These are phyloP conservation scores for Caenorhabditis angaria DNA, from an alignment of 2,888 invertebrate species.

Conservation along the genomic window DNA sequence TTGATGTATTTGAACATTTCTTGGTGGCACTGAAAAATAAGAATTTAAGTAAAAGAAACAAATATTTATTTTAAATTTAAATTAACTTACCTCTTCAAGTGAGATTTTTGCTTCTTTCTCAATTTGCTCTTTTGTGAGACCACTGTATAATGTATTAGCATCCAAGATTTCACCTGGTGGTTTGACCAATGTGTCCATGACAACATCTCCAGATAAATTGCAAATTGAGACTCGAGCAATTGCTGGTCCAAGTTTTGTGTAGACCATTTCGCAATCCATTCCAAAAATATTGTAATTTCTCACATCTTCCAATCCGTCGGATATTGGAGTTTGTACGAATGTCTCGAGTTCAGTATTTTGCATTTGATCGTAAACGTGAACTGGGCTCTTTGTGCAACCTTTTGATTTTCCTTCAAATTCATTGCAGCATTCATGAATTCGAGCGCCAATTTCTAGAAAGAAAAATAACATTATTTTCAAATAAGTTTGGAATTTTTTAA, in stretches of 20 bases:
- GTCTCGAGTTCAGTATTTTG: too few relatives aligned
- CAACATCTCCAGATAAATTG: conserved; percentile 76
- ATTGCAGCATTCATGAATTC: too few relatives aligned
- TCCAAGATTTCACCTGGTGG: conserved; percentile 84
- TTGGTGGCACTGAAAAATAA: conserved; percentile 78
- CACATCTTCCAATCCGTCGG: too few relatives aligned
- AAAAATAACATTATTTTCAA: too few relatives aligned
- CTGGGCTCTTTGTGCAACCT: too few relatives aligned
- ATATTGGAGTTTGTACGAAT: too few relatives aligned
- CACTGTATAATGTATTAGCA: conserved; percentile 90
- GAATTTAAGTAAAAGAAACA: not conserved
- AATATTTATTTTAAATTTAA: too few relatives aligned
- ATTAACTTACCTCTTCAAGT: conserved; percentile 45
- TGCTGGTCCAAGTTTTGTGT: conserved; percentile 61
- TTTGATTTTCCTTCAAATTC: too few relatives aligned
- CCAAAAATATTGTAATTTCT: too few relatives aligned
- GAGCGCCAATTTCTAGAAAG: too few relatives aligned
- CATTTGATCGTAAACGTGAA: too few relatives aligned
- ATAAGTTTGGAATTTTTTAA: too few relatives aligned
- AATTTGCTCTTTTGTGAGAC: conserved; percentile 88
- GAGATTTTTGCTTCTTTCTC: conserved; percentile 81
- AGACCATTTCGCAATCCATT: conserved; percentile 85
- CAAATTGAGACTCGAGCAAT: conserved; percentile 63
- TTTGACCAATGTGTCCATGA: conserved; percentile 88
- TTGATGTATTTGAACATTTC: conserved; percentile 88